These are phyloP conservation scores for Pogonognathellus flavescens DNA, from an alignment of 1,140 invertebrate genomes.

Conservation along the genomic window DNA sequence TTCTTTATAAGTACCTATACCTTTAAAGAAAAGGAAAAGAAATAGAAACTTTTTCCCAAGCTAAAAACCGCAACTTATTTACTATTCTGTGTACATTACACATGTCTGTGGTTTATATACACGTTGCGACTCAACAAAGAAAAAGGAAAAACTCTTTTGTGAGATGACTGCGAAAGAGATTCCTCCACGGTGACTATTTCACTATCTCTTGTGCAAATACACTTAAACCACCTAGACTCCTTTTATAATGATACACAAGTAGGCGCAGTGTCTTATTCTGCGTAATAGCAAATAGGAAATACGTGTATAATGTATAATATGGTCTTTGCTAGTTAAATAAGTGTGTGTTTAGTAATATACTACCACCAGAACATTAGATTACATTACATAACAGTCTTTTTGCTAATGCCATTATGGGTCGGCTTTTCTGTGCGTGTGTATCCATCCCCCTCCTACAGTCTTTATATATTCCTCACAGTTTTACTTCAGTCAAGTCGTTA, in stretches of 20 bases:
- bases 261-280: no score
- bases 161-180: no score
- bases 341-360: slow-evolving; percentile 33
- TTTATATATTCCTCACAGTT: no score
- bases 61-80: background rate
- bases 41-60: background rate
- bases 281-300: no score
- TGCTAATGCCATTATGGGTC: background rate
- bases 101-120: background rate
- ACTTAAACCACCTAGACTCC: no score
- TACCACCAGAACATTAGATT: slow-evolving; percentile 14
- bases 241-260: no score
- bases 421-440: background rate
- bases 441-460: background rate
- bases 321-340: background rate
- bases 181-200: no score
- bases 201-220: no score
- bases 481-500: no score
- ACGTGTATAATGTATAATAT: no score
- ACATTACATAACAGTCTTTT: slow-evolving; percentile 19
- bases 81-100: background rate
- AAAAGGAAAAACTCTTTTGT: background rate
- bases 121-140: background rate
- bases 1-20: no score
- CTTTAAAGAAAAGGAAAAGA: background rate